Base-by-base conservation (phyloP, 2,797 vertebrate genomes). In the Sebastes elongatus region DNA sequence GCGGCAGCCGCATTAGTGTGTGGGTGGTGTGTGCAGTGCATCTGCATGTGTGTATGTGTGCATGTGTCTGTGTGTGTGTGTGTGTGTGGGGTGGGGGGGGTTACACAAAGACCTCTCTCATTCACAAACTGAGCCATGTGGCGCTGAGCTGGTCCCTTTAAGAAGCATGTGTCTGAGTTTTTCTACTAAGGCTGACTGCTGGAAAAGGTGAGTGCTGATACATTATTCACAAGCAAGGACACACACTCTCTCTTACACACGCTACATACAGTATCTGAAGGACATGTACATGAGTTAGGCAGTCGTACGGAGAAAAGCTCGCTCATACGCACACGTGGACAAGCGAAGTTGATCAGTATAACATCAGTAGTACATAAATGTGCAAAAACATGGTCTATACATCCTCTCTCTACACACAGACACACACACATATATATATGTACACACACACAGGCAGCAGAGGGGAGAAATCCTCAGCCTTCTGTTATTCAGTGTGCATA, bases 401-500 rank as follows among this genome's bases (percentile, higher is more conserved):
- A 66, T 81, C 63, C 46, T 61, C 49, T 55, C 27, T 23, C 10
- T 3, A 71, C 30, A 64, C 75, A 71, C 66, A 82, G 16, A 68
- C 55, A 53, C 60, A 56, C 64, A 70, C 22, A 65, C 52, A 80
- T 27, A 30, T 20, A 49, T 7, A 49, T 7, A 25, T 4, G 64
- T 16, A 81, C 16, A 64, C 30, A 70, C 46, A 56, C 32, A 80
- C 65, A 71, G 10, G 72, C 87, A 90, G 78, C 71, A 85, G 77
- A 90, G 84, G 57, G 86, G 86, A 91, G 91, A 91, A 91, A 93
- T 93, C 88, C 88, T 94, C 93, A 88, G 92, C 88, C 88, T 93
- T 93, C 91, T 93, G 94, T 94, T 93, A 93, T 93, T 92, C 92
- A 84, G 86, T 88, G 86, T 95, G 92, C 94, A 95, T 95, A 94